A percentile compares a stretch with the other conserved stretches of the same genome.
Evolutionary conservation across 2,113 vertebrate genomes (phyloP).

Genomic region (Rhadina sibilatrix): DNA sequence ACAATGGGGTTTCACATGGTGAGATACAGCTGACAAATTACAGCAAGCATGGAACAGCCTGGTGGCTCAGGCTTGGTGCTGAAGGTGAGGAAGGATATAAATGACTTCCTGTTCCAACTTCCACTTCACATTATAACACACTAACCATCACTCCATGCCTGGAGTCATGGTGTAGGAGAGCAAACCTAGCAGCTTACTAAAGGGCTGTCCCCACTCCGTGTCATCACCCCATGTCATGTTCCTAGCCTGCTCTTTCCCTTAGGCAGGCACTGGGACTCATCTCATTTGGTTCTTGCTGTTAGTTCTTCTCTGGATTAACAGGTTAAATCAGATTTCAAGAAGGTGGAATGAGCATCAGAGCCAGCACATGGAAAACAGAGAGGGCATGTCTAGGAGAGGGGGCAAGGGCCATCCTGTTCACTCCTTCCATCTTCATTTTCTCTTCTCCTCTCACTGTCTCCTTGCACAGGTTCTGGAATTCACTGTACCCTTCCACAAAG

Average conservation of each 20-base stretch:
- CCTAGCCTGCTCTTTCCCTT: neutral
- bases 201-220: neutral
- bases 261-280: neutral
- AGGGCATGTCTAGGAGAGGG: neutral
- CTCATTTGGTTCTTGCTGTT: neutral
- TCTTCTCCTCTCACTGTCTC: neutral
- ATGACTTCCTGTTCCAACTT: neutral
- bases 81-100: neutral
- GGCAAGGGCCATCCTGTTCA: neutral
- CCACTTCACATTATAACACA: neutral
- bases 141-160: neutral
- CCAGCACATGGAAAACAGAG: neutral
- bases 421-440: neutral
- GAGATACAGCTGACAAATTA: neutral
- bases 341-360: neutral
- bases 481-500: neutral
- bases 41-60: neutral
- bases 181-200: neutral
- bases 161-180: neutral
- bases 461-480: neutral
- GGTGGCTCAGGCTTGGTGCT: neutral
- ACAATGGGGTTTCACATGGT: neutral
- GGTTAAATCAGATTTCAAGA: neutral
- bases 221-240: neutral
- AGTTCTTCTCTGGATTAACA: neutral